Percentiles rank a stretch among this genome's conserved stretches.
Evolutionary conservation across 2,113 vertebrate genomes (phyloP).

Genomic region (Cebus imitator): DNA sequence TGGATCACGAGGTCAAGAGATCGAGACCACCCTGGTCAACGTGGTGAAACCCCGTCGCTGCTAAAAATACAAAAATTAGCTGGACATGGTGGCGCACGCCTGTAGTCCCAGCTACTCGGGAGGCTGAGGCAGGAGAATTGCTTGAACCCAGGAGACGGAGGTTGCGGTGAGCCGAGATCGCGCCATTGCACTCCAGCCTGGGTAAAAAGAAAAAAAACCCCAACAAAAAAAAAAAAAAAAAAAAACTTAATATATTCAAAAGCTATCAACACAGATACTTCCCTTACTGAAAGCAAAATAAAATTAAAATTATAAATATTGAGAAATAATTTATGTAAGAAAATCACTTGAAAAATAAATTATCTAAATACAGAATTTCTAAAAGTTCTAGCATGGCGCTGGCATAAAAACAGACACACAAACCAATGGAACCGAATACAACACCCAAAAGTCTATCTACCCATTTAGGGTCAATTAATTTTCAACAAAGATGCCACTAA

Average conservation of each 20-base stretch:
- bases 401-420: not conserved
- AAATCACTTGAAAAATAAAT: not conserved
- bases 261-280: not conserved
- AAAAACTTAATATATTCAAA: not conserved
- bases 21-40: too few relatives aligned
- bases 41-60: too few relatives aligned
- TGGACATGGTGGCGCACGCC: too few relatives aligned
- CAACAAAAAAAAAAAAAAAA: too few relatives aligned
- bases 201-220: too few relatives aligned
- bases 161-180: too few relatives aligned
- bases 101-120: too few relatives aligned
- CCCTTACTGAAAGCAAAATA: constrained; percentile 25
- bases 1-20: too few relatives aligned
- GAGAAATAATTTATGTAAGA: not conserved
- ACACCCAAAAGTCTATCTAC: not conserved
- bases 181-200: too few relatives aligned
- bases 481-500: not conserved
- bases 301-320: not conserved
- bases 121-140: too few relatives aligned
- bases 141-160: too few relatives aligned
- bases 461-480: not conserved
- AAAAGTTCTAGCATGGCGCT: not conserved
- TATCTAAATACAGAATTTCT: not conserved
- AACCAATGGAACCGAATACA: not conserved
- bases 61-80: too few relatives aligned